A percentile compares a stretch with the other conserved stretches of the same genome.
phyloP scores from a whole-genome alignment of 2,888 invertebrate species.

The Nebria brevicollis region DNA sequence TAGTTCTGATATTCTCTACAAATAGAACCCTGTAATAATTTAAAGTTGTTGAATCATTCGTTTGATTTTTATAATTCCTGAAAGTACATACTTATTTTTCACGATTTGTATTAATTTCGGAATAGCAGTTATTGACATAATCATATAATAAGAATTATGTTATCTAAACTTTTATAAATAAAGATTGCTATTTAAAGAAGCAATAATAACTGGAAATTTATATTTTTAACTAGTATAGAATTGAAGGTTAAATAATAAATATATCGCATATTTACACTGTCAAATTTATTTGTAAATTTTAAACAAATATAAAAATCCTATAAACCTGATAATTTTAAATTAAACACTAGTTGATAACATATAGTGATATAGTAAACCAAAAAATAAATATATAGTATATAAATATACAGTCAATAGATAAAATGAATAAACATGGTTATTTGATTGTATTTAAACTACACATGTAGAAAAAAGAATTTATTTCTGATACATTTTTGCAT shows the following conservation, averaged over 20 bases:
- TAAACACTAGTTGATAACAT: neutral
- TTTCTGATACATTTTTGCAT: neutral
- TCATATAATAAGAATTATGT: too few species aligned
- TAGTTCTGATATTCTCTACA: too few species aligned
- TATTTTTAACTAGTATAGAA: neutral
- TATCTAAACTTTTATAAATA: too few species aligned
- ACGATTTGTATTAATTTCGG: too few species aligned
- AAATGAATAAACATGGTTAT: neutral
- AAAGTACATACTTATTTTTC: too few species aligned
- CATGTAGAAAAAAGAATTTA: neutral
- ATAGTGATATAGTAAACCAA: neutral
- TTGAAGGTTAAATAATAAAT: neutral
- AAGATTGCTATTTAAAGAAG: too few species aligned
- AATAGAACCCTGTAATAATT: too few species aligned
- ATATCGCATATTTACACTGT: neutral
- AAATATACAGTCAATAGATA: neutral
- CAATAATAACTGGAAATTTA: too few species aligned
- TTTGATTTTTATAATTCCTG: too few species aligned
- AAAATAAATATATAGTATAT: neutral
- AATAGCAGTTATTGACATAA: too few species aligned
- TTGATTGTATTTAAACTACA: neutral
- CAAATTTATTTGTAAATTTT: neutral
- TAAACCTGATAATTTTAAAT: neutral
- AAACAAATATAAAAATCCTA: neutral
- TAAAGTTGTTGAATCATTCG: too few species aligned